Base-by-base conservation (phyloP, 2,888 invertebrate genomes). In the Apotomis betuletana region DNA sequence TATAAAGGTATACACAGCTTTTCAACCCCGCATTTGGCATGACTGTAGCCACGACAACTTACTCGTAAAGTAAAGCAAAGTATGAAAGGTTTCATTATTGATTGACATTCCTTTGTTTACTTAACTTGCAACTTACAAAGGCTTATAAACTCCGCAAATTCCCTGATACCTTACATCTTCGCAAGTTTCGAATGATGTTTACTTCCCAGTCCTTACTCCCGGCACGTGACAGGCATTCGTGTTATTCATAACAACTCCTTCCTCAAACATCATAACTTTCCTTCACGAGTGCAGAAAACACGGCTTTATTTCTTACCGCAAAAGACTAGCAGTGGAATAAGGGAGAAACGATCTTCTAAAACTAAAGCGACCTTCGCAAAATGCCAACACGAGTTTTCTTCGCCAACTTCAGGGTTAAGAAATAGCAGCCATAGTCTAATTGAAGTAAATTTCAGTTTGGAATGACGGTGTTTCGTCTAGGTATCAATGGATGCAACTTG, bases 101-200 rank as follows among this genome's bases (percentile, higher is more conserved):
- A 54, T 54, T 64, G 63, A 44, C 63, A 64, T 54, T 64, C 54
- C 62, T 52, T 36, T 64, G 52, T 44, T 49, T 49, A 44, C 8
- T 10, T 5, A 36, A 54, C 63, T 15, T 44, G 63, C 15, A 27
- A 64, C 12, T 58, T 58, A 15, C 41, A 15, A 54, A 46, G 36
- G 52, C 52, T 41, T 57, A 57, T 44, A 64, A 65, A 57, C 55
- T 65, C 57, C 27, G 13, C 49, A 10, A 38, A 38, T 36, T 38
- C 60, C 13, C 49, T 51, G 67, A 67, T 67, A 59, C 67, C 58
- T 67, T 57, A 46, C 36, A 55, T 36, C 49, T 59, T 44, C 0
- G 41, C 54, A 60, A 70, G 65, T 65, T 65, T 38, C 60, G 13
- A 69, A 62, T 63, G 49, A 69, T 70, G 70, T 70, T 64, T 52